phyloP scores from a whole-genome alignment of 2,797 vertebrate species.

The Petrocephalus sullivani region DNA sequence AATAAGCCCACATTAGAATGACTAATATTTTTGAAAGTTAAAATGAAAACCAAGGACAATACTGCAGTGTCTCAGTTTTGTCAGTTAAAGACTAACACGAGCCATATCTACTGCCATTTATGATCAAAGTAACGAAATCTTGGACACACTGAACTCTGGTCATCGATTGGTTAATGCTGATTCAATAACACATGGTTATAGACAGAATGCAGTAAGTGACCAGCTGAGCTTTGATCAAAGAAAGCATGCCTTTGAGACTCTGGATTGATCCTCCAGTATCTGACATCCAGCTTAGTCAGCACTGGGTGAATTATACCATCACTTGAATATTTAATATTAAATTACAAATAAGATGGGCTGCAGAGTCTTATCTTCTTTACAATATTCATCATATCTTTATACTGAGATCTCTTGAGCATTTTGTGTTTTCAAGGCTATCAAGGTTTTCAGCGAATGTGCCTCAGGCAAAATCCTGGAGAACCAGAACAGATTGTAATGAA shows the following conservation, averaged over 20 bases:
- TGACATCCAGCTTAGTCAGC: not conserved
- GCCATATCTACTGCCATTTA: not conserved
- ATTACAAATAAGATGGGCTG: not conserved
- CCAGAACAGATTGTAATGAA: not conserved
- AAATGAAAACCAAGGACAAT: not conserved
- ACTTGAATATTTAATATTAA: not conserved
- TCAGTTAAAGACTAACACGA: not conserved
- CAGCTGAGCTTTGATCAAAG: not conserved
- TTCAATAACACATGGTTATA: not conserved
- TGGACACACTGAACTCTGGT: not conserved
- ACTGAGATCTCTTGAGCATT: not conserved
- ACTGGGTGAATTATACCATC: not conserved
- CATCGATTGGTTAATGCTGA: not conserved
- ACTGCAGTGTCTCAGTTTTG: not conserved
- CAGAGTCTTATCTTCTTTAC: not conserved
- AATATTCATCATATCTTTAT: not conserved
- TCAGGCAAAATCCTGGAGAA: not conserved
- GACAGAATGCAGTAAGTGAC: not conserved
- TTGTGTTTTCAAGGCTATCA: not conserved
- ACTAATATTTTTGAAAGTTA: not conserved
- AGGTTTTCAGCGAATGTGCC: not conserved
- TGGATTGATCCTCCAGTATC: not conserved
- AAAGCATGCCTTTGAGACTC: not conserved
- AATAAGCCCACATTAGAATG: not conserved
- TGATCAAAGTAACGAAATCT: not conserved